Base-by-base conservation (phyloP, 35 echinoderm and acorn worm genomes). In the Ptychodera flava region DNA sequence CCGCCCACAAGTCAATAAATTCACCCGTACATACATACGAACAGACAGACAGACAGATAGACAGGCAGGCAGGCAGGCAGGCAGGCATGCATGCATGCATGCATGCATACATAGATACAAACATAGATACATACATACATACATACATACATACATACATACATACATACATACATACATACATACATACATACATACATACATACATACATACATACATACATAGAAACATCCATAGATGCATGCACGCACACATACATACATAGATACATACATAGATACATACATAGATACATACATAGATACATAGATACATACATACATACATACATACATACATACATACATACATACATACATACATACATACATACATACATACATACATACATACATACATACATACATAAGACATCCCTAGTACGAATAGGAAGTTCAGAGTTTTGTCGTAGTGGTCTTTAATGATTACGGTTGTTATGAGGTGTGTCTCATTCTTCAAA, bases 181-280 rank as follows among this genome's bases (percentile, higher is more conserved):
- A 64, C 45, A 22, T 22, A 64, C 45, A 64, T 22, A 64, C 45
- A 64, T 22, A 22, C 45, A 22, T 22, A 22, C 45, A 64, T 22
- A 64, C 45, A 64, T 64, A 64, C 45, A 64, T 64, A 64, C 45
- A 64, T 64, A 64, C 45, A 64, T 64, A 64, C 45, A 64, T 64
- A 64, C 45, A 64, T 64, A 64, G 6, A 64, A 12, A 64, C 45
- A 64, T 64, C 6, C 45, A 64, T 64, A 64, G 6, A 64, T 64
- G 22, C 45, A 64, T 64, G 22, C 45, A 64, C 22, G 22, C 45
- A 64, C 22, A 64, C 45, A 64, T 64, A 64, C 45, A 64, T 64
- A 64, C 45, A 64, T 64, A 64, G 6, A 64, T 64, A 64, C 45
- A 64, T 64, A 64, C 45, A 64, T 64, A 64, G 6, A 64, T 64